Evolutionary conservation across 2,797 vertebrate genomes (phyloP).

Genomic region (Sphaeramia orbicularis): DNA sequence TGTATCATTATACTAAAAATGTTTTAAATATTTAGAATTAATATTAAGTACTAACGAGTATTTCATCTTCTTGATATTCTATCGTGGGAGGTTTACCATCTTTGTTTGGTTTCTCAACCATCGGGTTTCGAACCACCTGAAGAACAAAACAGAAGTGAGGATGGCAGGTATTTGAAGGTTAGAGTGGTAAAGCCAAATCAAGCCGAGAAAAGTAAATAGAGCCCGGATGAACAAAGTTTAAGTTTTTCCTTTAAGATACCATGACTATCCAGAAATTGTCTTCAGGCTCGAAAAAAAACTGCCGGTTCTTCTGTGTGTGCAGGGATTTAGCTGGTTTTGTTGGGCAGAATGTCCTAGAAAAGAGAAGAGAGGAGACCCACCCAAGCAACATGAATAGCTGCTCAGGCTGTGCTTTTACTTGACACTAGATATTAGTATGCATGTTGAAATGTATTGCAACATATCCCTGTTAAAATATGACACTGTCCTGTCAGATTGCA

Average conservation of each 20-base stretch:
- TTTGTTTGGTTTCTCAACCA: conserved; percentile 94
- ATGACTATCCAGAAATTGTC: conserved; percentile 99
- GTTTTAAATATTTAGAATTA: not conserved
- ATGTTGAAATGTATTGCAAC: conserved; percentile 1
- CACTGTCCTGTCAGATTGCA: not conserved
- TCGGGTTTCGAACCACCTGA: conserved; percentile 96
- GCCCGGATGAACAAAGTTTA: not conserved
- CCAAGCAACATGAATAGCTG: not conserved
- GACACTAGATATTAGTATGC: conserved; percentile 4
- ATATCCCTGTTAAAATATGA: not conserved
- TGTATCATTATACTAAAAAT: not conserved
- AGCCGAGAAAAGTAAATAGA: not conserved
- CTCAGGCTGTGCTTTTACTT: not conserved
- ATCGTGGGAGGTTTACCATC: conserved; percentile 92
- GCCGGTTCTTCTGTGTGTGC: conserved; percentile 98
- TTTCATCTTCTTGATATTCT: conserved; percentile 98
- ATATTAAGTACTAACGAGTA: conserved; percentile 87
- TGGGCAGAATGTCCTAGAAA: conserved; percentile 94
- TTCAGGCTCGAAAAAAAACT: conserved; percentile 97
- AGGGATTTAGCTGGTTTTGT: conserved; percentile 98
- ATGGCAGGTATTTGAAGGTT: not conserved
- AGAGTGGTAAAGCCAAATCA: not conserved
- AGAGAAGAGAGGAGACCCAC: conserved; percentile 20
- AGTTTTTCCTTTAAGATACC: conserved; percentile 80
- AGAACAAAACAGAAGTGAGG: conserved; percentile 10